phyloP scores from a whole-genome alignment of 2,113 vertebrate genomes.

The Brachypteracias leptosomus region DNA sequence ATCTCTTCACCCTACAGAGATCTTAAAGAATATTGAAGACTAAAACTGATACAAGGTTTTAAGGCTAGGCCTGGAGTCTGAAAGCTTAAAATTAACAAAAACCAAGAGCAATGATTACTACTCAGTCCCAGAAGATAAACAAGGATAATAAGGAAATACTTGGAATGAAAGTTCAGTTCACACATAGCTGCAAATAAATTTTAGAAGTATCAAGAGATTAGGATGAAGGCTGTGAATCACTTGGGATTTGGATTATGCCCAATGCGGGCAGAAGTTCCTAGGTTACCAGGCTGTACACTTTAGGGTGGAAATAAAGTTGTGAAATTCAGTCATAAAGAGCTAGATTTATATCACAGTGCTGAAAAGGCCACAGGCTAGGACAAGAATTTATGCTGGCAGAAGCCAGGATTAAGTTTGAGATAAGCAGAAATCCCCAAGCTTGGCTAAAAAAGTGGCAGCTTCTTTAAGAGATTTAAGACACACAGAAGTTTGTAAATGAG shows the following conservation, averaged over 20 bases:
- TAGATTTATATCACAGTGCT: neutral
- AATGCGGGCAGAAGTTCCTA: neutral
- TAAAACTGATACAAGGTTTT: neutral
- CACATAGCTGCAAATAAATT: neutral
- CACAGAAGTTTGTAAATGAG: neutral
- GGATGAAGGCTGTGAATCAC: neutral
- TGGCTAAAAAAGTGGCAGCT: neutral
- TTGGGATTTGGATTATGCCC: neutral
- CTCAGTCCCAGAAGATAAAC: neutral
- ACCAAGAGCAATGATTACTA: neutral
- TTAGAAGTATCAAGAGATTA: neutral
- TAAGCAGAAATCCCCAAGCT: neutral
- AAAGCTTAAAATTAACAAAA: neutral
- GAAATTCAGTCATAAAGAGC: neutral
- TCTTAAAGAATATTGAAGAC: neutral
- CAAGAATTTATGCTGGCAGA: neutral
- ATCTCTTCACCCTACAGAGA: neutral
- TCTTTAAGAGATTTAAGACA: neutral
- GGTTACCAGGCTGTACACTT: neutral
- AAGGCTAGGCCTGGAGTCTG: neutral
- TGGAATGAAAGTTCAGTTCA: neutral
- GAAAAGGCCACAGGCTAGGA: neutral
- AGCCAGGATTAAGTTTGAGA: slow-evolving; percentile 10
- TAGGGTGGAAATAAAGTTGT: neutral
- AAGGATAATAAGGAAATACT: neutral